Percentiles rank a stretch among this genome's conserved stretches.
phyloP scores from a whole-genome alignment of 2,888 invertebrate species.

The Erebia ligea region DNA sequence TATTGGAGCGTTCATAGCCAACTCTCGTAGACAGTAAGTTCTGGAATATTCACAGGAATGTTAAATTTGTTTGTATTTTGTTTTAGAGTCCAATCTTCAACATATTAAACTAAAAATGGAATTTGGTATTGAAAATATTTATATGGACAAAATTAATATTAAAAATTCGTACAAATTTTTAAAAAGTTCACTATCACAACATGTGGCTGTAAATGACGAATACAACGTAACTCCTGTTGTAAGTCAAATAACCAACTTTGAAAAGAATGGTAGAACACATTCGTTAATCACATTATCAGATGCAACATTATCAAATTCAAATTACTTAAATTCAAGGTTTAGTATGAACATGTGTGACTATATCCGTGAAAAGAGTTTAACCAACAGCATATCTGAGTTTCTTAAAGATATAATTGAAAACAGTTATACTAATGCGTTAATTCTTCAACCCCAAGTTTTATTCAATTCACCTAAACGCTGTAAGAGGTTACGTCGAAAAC shows the following conservation, averaged over 20 bases:
- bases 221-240: not conserved
- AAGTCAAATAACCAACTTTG: constrained; percentile 1
- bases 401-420: constrained; percentile 4
- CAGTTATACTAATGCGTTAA: not conserved
- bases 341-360: not conserved
- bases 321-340: not conserved
- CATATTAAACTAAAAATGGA: constrained; percentile 9
- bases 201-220: not conserved
- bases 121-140: not conserved
- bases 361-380: not conserved
- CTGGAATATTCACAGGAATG: not conserved
- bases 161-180: constrained; percentile 37
- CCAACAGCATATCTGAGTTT: not conserved
- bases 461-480: constrained; percentile 45
- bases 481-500: constrained; percentile 38
- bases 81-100: constrained; percentile 8
- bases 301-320: not conserved
- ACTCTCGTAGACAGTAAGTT: not conserved
- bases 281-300: constrained; percentile 14
- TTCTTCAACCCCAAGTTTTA: constrained; percentile 46
- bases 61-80: not conserved
- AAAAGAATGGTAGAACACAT: not conserved
- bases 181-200: constrained; percentile 5
- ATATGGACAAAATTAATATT: not conserved
- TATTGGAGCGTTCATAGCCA: not conserved